Percentiles rank a stretch among this genome's conserved stretches.
These are phyloP conservation scores for Pangasius larnaudii DNA, from an alignment of 2,797 vertebrate species.

Conservation along the genomic window DNA sequence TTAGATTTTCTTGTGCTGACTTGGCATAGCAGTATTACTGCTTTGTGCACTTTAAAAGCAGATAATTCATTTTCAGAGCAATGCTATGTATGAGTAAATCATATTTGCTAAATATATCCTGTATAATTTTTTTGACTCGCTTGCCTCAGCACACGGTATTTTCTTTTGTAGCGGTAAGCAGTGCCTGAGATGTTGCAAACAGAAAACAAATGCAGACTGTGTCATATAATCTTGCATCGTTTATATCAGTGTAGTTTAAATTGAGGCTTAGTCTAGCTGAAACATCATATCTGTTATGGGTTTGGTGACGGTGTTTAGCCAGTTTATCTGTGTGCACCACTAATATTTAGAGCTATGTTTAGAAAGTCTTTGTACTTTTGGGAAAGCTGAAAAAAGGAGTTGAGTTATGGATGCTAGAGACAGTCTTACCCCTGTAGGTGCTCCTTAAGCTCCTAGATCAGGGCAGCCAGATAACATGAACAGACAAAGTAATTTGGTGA, in stretches of 20 bases:
- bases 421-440: not conserved
- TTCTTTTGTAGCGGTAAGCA: not conserved
- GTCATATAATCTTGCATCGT: not conserved
- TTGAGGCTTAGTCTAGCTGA: not conserved
- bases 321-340: not conserved
- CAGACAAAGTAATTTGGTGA: not conserved
- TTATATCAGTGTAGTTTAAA: not conserved
- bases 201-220: not conserved
- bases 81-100: not conserved
- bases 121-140: not conserved
- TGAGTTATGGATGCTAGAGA: conserved; percentile 45
- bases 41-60: not conserved
- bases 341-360: not conserved
- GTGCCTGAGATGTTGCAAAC: not conserved
- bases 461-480: not conserved
- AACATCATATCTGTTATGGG: not conserved
- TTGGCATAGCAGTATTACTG: not conserved
- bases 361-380: conserved; percentile 11
- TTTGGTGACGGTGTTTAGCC: not conserved
- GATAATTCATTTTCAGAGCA: not conserved
- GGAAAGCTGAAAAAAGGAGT: conserved; percentile 12
- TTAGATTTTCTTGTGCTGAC: not conserved
- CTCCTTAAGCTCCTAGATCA: not conserved
- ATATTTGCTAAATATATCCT: not conserved
- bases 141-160: not conserved